Conservation (phyloP, 2,797 vertebrate species). For the Sebastes matsubarae region DNA sequence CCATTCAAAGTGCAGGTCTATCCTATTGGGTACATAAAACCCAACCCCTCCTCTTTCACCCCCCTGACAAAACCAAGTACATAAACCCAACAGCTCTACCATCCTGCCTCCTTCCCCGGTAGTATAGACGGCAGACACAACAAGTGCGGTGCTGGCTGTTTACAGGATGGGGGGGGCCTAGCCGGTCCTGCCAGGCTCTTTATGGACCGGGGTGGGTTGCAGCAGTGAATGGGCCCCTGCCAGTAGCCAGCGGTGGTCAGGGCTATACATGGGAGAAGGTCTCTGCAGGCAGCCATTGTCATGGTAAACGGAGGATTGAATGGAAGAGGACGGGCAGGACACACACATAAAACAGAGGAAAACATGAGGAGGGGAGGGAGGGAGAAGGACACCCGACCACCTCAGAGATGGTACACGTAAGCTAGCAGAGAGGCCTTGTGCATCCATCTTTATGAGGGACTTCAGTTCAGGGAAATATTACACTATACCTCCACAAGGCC, state of each 20-base stretch:
- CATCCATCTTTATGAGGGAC: background rate
- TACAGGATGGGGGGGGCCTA: slow-evolving; percentile 53
- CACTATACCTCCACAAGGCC: background rate
- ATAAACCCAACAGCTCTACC: slow-evolving; percentile 56
- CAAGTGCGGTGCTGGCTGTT: slow-evolving; percentile 55
- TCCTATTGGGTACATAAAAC: slow-evolving; percentile 61
- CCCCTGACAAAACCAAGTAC: slow-evolving; percentile 56
- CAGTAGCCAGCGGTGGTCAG: slow-evolving; percentile 64
- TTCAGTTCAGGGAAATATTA: background rate
- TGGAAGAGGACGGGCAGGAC: slow-evolving; percentile 75
- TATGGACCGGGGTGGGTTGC: slow-evolving; percentile 56
- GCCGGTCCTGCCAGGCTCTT: slow-evolving; percentile 61
- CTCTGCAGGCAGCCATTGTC: slow-evolving; percentile 74
- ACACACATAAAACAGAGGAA: slow-evolving; percentile 76
- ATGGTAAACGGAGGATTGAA: slow-evolving; percentile 75
- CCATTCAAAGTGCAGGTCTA: slow-evolving; percentile 43
- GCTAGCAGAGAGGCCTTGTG: background rate
- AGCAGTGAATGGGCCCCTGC: slow-evolving; percentile 66
- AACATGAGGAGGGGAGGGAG: slow-evolving; percentile 41
- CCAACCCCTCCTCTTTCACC: slow-evolving; percentile 30
- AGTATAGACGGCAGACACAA: slow-evolving; percentile 61
- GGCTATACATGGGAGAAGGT: slow-evolving; percentile 60
- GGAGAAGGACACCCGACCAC: slow-evolving; percentile 65
- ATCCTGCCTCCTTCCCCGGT: slow-evolving; percentile 10
- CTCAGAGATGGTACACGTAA: slow-evolving; percentile 68